phyloP scores from a whole-genome alignment of 2,797 vertebrate species.

The Pantherophis alleghaniensis region DNA sequence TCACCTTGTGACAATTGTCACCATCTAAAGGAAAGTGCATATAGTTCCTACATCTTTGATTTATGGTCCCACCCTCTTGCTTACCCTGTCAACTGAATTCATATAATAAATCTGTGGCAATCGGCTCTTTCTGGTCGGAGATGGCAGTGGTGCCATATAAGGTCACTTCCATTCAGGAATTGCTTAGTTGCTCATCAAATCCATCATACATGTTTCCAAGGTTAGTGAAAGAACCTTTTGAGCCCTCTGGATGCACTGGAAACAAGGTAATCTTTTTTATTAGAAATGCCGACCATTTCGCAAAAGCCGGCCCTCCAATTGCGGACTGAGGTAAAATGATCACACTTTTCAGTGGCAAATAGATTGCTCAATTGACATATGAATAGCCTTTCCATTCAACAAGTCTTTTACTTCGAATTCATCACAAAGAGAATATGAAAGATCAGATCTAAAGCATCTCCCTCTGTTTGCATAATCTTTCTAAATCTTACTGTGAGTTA shows the following conservation, averaged over 20 bases:
- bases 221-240: not conserved
- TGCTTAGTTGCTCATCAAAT: not conserved
- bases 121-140: not conserved
- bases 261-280: not conserved
- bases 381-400: constrained; percentile 46
- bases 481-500: not conserved
- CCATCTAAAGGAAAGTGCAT: not conserved
- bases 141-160: not conserved
- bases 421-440: not conserved
- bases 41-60: not conserved
- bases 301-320: constrained; percentile 44
- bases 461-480: not conserved
- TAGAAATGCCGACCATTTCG: not conserved
- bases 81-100: not conserved
- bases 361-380: constrained; percentile 48
- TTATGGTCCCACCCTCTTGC: not conserved
- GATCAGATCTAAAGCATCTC: not conserved
- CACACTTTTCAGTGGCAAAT: constrained; percentile 55
- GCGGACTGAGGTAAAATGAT: constrained; percentile 48
- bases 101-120: not conserved
- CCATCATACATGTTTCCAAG: not conserved
- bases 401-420: constrained; percentile 10
- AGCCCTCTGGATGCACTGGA: not conserved
- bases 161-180: not conserved
- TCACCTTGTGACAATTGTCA: not conserved